These are phyloP conservation scores for Ceryle rudis DNA, from an alignment of 2,797 vertebrate genomes.

Conservation along the genomic window DNA sequence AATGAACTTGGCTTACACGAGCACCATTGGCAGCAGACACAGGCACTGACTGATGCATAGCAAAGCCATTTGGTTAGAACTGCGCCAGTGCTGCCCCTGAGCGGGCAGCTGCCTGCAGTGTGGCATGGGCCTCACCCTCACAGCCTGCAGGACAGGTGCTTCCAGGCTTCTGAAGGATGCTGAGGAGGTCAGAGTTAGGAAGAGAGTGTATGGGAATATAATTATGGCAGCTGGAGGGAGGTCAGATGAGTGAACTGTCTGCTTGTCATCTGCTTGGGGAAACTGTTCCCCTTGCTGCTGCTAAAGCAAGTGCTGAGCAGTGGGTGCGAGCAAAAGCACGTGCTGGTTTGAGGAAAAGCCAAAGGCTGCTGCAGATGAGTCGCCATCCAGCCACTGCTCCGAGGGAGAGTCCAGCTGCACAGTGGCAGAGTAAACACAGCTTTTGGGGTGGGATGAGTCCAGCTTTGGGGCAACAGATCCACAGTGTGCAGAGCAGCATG, in stretches of 20 bases:
- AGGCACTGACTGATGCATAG: not conserved
- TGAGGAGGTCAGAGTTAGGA: not conserved
- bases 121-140: accelerated
- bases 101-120: not conserved
- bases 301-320: not conserved
- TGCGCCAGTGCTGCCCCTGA: accelerated
- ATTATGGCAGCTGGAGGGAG: not conserved
- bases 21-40: not conserved
- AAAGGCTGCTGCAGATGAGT: not conserved
- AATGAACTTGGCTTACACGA: not conserved
- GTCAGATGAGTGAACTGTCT: not conserved
- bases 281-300: not conserved
- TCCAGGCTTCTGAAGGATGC: not conserved
- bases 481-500: accelerated
- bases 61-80: not conserved
- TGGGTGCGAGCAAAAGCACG: not conserved
- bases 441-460: not conserved
- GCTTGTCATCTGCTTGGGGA: not conserved
- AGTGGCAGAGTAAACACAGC: not conserved
- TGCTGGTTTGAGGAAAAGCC: not conserved
- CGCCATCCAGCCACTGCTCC: accelerated
- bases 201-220: not conserved
- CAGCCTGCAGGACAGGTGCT: not conserved
- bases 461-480: not conserved
- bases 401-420: not conserved